phyloP scores from a whole-genome alignment of 2,888 invertebrate species.

The Neria commutata region DNA sequence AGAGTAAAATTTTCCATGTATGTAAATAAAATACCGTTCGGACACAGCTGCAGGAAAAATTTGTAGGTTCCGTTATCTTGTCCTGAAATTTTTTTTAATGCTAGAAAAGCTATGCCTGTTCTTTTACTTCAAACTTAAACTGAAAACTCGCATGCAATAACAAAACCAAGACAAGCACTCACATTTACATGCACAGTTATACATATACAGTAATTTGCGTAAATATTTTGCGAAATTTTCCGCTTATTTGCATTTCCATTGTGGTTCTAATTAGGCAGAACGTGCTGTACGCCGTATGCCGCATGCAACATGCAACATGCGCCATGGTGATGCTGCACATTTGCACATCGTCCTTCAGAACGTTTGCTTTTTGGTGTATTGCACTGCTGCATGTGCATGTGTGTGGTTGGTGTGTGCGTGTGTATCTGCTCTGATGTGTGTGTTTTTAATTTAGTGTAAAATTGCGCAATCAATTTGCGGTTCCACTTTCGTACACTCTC shows the following conservation, averaged over 20 bases:
- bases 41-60: too few relatives aligned
- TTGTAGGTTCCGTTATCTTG: too few relatives aligned
- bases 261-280: background rate
- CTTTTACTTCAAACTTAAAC: too few relatives aligned
- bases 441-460: conserved; percentile 45
- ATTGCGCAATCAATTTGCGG: conserved; percentile 44
- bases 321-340: too few relatives aligned
- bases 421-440: conserved; percentile 25
- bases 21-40: too few relatives aligned
- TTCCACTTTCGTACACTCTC: background rate
- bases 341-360: background rate
- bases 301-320: too few relatives aligned
- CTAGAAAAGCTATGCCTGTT: too few relatives aligned
- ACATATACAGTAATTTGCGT: too few relatives aligned
- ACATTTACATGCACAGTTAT: background rate
- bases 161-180: background rate
- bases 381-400: background rate
- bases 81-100: too few relatives aligned
- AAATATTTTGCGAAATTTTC: background rate
- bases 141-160: background rate
- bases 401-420: conserved; percentile 8
- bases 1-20: too few relatives aligned
- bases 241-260: background rate
- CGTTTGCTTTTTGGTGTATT: background rate
- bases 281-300: background rate